Base-by-base conservation (phyloP, 2,888 invertebrate genomes). In the Adineta ricciae region DNA sequence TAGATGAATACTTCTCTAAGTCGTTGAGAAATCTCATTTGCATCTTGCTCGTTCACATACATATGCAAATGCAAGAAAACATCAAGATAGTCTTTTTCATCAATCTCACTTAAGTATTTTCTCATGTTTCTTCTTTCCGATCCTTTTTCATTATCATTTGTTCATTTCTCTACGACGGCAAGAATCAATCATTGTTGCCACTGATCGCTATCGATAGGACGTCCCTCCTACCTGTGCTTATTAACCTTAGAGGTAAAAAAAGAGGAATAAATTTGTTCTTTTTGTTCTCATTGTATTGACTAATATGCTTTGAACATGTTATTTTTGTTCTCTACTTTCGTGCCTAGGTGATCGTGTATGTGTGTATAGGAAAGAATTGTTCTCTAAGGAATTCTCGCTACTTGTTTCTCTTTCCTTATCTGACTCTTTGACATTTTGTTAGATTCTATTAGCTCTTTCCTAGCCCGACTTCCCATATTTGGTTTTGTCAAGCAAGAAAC, bases 41-140 rank as follows among this genome's bases (percentile, higher is more conserved):
- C 32, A 64, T 64, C 32, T 64, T 64, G 19, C 16, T 64, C 64
- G 32, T 64, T 64, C 64, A 32, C 64, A 64, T 16, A 64, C 56
- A 56, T 64, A 64, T 64, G 8, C n/a, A 64, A 27, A 64, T 7
- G 64, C 32, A 64, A 64, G 2, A 52, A 27, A 64, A 64, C 64
- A 64, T 64, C 14, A 32, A 64, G 27, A 64, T 64, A 64, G 64
- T 2, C 64, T 64, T 14, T 64, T 64, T 19, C 27, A 64, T 64
- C 64, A 64, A 64, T 64, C 64, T 64, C 64, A 19, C 64, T 64
- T 64, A 64, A 64, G 64, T 32, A 64, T 64, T 64, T 64, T 64
- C 32, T 64, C 19, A 1, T 27, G 14, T 64, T 32, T 32, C 64
- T 64, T 3, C 32, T 32, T 7, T 5, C 14, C 46, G 46, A 64